Conservation (phyloP, 1,140 invertebrate species). For the Caenorhabditis elegans region DNA sequence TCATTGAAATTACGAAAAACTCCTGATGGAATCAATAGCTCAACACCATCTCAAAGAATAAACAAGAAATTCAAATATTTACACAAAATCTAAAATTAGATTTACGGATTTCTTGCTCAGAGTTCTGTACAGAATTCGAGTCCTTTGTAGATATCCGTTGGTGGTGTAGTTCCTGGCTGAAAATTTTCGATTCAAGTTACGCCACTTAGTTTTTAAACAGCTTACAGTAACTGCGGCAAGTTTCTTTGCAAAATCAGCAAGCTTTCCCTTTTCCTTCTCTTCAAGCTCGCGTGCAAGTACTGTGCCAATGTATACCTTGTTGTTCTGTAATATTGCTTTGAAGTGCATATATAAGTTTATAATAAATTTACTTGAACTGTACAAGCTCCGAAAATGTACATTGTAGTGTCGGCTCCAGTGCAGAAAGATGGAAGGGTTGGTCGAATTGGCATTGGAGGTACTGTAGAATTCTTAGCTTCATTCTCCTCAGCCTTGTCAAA, state of each 20-base stretch:
- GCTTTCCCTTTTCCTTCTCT: conserved; percentile 49
- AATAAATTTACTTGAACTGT: conserved; percentile 43
- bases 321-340: conserved; percentile 41
- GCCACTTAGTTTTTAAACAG: too few species aligned
- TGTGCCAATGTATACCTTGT: conserved; percentile 50
- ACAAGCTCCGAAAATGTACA: conserved; percentile 50
- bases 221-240: conserved; percentile 33
- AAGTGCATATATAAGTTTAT: neutral
- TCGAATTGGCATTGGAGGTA: conserved; percentile 48
- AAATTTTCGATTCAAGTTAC: neutral
- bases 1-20: neutral
- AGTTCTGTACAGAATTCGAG: conserved; percentile 58
- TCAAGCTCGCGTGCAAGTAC: conserved; percentile 43
- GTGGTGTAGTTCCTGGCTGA: neutral
- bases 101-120: conserved; percentile 45
- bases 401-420: conserved; percentile 44
- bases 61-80: too few species aligned
- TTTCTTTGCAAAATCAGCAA: conserved; percentile 44
- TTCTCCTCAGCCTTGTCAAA: conserved; percentile 49
- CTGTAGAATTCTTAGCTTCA: conserved; percentile 47
- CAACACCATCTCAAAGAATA: too few species aligned
- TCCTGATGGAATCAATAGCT: too few species aligned
- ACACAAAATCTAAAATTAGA: too few species aligned
- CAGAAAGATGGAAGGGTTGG: conserved; percentile 49
- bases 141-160: conserved; percentile 44